These are phyloP conservation scores for Bubo blakistoni DNA, from an alignment of 2,113 vertebrate species.

Conservation along the genomic window DNA sequence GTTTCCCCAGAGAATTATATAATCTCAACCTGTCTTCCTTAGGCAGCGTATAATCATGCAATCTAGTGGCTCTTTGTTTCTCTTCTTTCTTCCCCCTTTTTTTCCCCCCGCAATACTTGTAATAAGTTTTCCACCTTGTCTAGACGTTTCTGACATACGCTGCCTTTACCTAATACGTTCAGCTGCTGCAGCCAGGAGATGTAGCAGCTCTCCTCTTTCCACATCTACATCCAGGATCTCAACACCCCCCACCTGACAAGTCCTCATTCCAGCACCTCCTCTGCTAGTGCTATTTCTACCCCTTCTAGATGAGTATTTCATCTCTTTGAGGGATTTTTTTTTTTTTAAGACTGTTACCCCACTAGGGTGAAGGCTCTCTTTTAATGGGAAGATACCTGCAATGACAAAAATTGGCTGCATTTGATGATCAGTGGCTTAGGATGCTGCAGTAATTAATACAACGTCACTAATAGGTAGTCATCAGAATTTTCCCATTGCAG, in stretches of 20 bases:
- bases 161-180: neutral
- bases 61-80: neutral
- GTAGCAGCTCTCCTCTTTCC: neutral
- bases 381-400: neutral
- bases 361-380: neutral
- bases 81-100: neutral
- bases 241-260: neutral
- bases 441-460: neutral
- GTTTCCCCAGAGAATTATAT: slow-evolving; percentile 23
- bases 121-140: slow-evolving; percentile 26
- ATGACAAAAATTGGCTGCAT: neutral
- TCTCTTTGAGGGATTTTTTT: no score
- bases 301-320: neutral
- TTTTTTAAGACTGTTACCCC: neutral
- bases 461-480: neutral
- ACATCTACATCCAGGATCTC: neutral
- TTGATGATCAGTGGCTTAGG: neutral
- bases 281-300: neutral
- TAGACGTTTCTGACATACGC: neutral
- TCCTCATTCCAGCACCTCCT: neutral
- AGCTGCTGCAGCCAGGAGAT: neutral
- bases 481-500: neutral
- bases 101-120: neutral
- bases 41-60: neutral
- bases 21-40: slow-evolving; percentile 24